Evolutionary conservation across 2,797 vertebrate genomes (phyloP), one percentile per base, ranked within the genome.

Genomic region (Pagetopsis macropterus): DNA sequence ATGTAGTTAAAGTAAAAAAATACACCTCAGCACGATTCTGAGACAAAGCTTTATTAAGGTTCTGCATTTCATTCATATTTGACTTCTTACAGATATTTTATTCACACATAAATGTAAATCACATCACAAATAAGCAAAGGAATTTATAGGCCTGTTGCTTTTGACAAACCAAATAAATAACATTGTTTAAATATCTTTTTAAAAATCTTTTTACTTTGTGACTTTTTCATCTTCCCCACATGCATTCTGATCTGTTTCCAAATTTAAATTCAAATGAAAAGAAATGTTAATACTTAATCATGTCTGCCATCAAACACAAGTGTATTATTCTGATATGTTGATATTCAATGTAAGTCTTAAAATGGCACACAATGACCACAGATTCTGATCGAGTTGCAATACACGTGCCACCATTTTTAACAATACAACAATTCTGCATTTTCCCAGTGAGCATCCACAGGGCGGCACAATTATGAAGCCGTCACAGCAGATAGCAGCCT

Each of bases 221-320:
- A 49, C 33, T 84, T 62, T 76, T 81, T 66, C 64, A 86, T 80
- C 88, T 9, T 58, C 75, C 57, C 78, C 71, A 83, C 68, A 81
- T 84, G 72, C 55, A 54, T 67, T 73, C 64, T 62, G 70, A 43
- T 76, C 45, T 49, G 45, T 65, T 77, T 72, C 60, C 33, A 45
- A 82, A 19, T 78, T 65, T 65, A 27, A 64, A 55, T 48, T 50
- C 9, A 51, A 75, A 88, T 70, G 67, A 63, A 77, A 37, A 76
- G 31, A 73, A 68, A 66, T 78, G 87, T 72, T 72, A 85, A 78
- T 81, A 46, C 23, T 52, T 23, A 52, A 65, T 74, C 17, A 21
- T 64, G 5, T 43, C 4, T 5, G 27, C 4, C 27, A 75, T 78
- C 62, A 87, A 68, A 73, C 75, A 23, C 73, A 78, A 41, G n/a